These are phyloP conservation scores for Drosophila suzukii DNA, from an alignment of 1,140 invertebrate species.

Conservation along the genomic window DNA sequence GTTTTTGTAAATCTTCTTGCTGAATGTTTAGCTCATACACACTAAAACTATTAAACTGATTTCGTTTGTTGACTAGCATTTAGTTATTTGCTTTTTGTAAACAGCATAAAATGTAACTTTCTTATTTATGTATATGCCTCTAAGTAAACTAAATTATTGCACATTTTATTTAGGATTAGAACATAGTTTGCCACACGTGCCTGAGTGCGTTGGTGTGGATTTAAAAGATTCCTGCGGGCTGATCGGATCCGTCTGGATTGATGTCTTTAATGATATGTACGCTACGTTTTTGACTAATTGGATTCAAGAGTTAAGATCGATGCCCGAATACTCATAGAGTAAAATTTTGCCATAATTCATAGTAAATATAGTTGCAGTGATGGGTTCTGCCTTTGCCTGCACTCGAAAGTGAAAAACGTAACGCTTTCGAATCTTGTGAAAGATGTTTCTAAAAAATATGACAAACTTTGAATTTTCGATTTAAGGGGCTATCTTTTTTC, in stretches of 20 bases:
- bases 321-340: slow-evolving; percentile 43
- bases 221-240: slow-evolving; percentile 15
- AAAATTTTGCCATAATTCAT: slow-evolving; percentile 45
- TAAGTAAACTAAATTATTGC: slow-evolving; percentile 69
- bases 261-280: slow-evolving; percentile 44
- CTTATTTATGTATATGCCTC: slow-evolving; percentile 44
- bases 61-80: slow-evolving; percentile 60
- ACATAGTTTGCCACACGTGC: slow-evolving; percentile 33
- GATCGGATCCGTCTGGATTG: slow-evolving; percentile 8
- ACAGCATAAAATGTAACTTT: slow-evolving; percentile 76
- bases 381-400: neutral
- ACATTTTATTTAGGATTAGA: slow-evolving; percentile 65
- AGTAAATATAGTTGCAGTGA: slow-evolving; percentile 19
- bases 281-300: slow-evolving; percentile 38
- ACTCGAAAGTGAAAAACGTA: too few relatives aligned
- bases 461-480: neutral
- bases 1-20: slow-evolving; percentile 18
- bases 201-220: slow-evolving; percentile 16
- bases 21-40: slow-evolving; percentile 26
- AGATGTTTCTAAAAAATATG: neutral
- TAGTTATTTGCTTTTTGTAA: slow-evolving; percentile 66
- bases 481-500: too few relatives aligned
- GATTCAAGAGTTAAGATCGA: slow-evolving; percentile 4
- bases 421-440: neutral
- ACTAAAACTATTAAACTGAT: slow-evolving; percentile 38